Evolutionary conservation across 37 sponge, comb jelly and placozoan genomes (phyloP).

Genomic region (Chondrilla cf. caribensis): DNA sequence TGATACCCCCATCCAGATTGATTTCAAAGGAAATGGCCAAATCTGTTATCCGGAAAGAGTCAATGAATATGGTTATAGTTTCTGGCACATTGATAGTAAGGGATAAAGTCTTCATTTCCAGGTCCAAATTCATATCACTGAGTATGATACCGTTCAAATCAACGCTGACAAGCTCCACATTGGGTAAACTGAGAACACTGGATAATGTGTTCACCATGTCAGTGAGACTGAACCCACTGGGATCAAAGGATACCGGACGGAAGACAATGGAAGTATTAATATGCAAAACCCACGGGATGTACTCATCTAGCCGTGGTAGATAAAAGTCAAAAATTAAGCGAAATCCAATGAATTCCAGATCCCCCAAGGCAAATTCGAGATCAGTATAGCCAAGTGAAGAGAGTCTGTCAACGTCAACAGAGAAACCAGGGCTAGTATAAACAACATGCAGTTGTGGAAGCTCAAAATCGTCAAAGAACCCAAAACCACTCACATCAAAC

Average conservation of each 20-base stretch:
- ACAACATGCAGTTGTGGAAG: neutral
- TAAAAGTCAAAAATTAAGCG: neutral
- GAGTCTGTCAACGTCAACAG: neutral
- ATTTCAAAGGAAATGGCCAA: neutral
- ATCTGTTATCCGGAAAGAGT: neutral
- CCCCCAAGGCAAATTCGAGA: neutral
- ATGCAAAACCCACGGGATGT: neutral
- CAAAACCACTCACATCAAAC: slow-evolving; percentile 1
- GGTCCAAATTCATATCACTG: neutral
- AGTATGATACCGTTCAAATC: neutral
- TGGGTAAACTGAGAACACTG: neutral
- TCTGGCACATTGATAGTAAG: neutral
- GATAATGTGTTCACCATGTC: neutral
- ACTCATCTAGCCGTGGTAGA: neutral
- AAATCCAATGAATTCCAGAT: neutral
- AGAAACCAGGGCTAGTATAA: neutral
- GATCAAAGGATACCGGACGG: neutral
- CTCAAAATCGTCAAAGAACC: neutral
- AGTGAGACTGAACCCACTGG: neutral
- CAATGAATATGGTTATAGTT: neutral
- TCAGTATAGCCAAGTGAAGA: neutral
- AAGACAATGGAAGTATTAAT: neutral
- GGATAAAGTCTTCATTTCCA: neutral
- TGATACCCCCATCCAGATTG: no score
- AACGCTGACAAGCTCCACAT: neutral